Evolutionary conservation across 2,888 invertebrate species (phyloP).

Genomic region (Volucella inflata): DNA sequence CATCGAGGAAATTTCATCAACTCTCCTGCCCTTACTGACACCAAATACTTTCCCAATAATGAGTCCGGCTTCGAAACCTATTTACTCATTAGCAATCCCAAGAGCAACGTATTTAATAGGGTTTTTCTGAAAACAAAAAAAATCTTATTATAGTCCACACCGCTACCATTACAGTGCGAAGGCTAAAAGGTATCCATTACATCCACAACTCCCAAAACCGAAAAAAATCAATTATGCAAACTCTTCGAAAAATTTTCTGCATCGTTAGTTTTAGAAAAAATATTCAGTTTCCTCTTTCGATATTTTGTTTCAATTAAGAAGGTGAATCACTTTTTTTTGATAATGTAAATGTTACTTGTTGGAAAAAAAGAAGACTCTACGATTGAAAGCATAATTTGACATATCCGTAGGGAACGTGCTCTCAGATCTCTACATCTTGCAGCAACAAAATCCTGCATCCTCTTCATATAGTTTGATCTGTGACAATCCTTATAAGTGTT

Average conservation of each 20-base stretch:
- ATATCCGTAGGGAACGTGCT: too few relatives aligned
- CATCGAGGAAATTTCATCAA: too few relatives aligned
- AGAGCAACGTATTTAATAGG: not conserved
- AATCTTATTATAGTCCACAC: not conserved
- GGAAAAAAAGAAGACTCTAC: too few relatives aligned
- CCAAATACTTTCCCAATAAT: conserved; percentile 31
- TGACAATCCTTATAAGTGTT: conserved; percentile 3
- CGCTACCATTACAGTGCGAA: not conserved
- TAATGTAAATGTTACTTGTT: too few relatives aligned
- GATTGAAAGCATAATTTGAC: too few relatives aligned
- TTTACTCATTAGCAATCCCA: conserved; percentile 14
- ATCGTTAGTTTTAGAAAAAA: conserved; percentile 15
- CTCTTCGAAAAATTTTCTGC: conserved; percentile 4
- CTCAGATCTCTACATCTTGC: too few relatives aligned
- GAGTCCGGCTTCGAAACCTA: conserved; percentile 13
- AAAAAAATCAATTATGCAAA: conserved; percentile 29
- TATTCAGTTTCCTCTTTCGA: conserved; percentile 2
- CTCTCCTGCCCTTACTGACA: not conserved
- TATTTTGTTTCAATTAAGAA: conserved; percentile 50
- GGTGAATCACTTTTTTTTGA: not conserved
- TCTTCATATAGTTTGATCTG: too few relatives aligned
- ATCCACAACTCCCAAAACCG: conserved; percentile 4
- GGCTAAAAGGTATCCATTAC: conserved; percentile 50
- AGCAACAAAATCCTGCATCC: too few relatives aligned
- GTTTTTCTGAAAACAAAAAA: not conserved